Evolutionary conservation across 2,888 invertebrate genomes (phyloP).

Genomic region (Hemithea aestivaria): DNA sequence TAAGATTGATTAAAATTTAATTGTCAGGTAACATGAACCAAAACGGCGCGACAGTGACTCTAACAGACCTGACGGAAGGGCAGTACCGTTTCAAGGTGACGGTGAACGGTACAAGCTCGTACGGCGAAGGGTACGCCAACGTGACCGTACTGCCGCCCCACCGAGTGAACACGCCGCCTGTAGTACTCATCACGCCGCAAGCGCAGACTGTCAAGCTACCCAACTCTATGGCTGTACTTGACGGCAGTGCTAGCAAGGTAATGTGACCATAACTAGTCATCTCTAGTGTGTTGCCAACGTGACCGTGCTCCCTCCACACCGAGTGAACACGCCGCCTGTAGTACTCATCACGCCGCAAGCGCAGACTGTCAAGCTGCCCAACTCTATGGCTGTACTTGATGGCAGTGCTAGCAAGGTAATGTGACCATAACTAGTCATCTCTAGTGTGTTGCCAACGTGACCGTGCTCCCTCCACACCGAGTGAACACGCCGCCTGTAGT

Average conservation of each 20-base stretch:
- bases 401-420: conserved; percentile 84
- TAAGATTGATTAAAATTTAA: neutral
- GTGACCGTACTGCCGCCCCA: conserved; percentile 93
- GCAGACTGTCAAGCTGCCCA: conserved; percentile 93
- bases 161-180: conserved; percentile 89
- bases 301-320: conserved; percentile 90
- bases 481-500: conserved; percentile 91
- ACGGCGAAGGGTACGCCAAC: conserved; percentile 91
- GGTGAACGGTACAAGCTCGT: conserved; percentile 88
- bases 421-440: neutral
- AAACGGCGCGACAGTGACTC: conserved; percentile 89
- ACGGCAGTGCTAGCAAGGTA: conserved; percentile 87
- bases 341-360: conserved; percentile 91
- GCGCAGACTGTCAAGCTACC: conserved; percentile 93
- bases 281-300: no score
- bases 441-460: conserved; percentile 97
- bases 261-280: neutral
- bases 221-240: conserved; percentile 93
- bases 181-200: conserved; percentile 91
- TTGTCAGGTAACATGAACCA: conserved; percentile 87
- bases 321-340: conserved; percentile 90
- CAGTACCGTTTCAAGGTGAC: conserved; percentile 90
- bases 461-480: conserved; percentile 90
- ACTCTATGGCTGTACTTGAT: conserved; percentile 93
- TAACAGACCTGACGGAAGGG: conserved; percentile 92